phyloP scores from a whole-genome alignment of 2,113 vertebrate genomes.

The Vulpes ferrilata region DNA sequence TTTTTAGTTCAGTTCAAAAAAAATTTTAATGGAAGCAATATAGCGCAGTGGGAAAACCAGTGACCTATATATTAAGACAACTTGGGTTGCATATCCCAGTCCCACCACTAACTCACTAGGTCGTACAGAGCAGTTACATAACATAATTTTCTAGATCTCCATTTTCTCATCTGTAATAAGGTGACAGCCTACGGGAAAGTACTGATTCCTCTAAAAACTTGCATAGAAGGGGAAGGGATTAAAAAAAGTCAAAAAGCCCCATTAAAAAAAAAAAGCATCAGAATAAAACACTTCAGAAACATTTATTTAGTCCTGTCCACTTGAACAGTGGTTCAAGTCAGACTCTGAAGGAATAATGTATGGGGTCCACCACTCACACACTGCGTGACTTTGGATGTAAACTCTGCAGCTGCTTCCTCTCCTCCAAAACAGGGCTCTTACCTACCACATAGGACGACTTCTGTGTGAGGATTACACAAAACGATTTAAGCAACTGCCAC shows the following conservation, averaged over 20 bases:
- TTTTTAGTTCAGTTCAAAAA: constrained; percentile 57
- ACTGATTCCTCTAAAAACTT: background rate
- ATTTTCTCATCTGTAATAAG: constrained; percentile 27
- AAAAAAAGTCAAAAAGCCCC: background rate
- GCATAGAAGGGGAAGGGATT: background rate
- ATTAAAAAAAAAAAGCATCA: background rate
- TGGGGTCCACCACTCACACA: background rate
- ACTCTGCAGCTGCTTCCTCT: background rate
- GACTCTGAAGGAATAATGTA: background rate
- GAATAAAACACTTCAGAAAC: background rate
- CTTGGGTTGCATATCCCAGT: background rate
- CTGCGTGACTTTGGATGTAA: background rate
- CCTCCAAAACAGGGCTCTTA: background rate
- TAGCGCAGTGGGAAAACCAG: constrained; percentile 54
- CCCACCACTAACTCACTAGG: constrained; percentile 43
- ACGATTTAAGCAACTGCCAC: background rate
- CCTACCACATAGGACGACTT: background rate
- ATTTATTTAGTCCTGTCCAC: background rate
- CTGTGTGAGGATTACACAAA: background rate
- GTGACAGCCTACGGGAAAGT: background rate
- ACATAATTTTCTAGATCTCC: constrained; percentile 43
- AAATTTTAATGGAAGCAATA: constrained; percentile 49
- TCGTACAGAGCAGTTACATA: constrained; percentile 11
- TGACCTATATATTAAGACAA: constrained; percentile 65
- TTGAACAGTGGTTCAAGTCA: background rate